Conservation (phyloP, 2,888 invertebrate genomes). For the Coremacera marginata region DNA sequence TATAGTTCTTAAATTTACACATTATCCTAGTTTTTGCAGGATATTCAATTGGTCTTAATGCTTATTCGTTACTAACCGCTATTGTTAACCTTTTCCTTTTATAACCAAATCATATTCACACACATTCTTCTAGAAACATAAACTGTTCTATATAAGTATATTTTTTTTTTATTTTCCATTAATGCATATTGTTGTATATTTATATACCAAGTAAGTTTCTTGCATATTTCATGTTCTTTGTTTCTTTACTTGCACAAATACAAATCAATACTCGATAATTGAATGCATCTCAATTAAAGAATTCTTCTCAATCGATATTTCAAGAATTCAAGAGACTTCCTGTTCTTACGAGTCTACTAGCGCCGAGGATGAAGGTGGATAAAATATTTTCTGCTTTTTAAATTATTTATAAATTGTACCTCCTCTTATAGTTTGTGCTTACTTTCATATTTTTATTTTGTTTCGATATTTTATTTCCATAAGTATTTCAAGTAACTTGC, state of each 20-base stretch:
- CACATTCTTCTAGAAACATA: background rate
- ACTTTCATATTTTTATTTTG: conserved; percentile 7
- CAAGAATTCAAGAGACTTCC: conserved; percentile 34
- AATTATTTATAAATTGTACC: background rate
- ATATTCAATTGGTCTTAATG: background rate
- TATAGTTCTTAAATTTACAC: too few species aligned
- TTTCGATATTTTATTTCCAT: conserved; percentile 1
- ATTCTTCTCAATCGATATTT: conserved; percentile 37
- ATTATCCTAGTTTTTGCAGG: background rate
- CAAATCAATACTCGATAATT: conserved; percentile 18
- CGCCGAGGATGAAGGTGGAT: conserved; percentile 20
- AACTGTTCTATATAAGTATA: background rate
- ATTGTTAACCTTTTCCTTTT: conserved; percentile 10
- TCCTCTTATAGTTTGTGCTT: background rate
- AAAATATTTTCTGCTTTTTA: conserved; percentile 5
- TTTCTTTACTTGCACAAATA: conserved; percentile 14
- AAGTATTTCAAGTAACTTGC: background rate
- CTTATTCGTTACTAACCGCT: conserved; percentile 6
- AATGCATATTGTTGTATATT: background rate
- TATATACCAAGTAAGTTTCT: conserved; percentile 3
- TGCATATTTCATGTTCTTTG: conserved; percentile 18
- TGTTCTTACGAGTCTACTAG: conserved; percentile 24
- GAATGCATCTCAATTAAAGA: conserved; percentile 20
- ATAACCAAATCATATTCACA: background rate
- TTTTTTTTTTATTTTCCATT: conserved; percentile 2